Percentiles rank a stretch among this genome's conserved stretches.
These are phyloP conservation scores for Porites rus DNA, from an alignment of 92 coral and sea anemone genomes.

Conservation along the genomic window DNA sequence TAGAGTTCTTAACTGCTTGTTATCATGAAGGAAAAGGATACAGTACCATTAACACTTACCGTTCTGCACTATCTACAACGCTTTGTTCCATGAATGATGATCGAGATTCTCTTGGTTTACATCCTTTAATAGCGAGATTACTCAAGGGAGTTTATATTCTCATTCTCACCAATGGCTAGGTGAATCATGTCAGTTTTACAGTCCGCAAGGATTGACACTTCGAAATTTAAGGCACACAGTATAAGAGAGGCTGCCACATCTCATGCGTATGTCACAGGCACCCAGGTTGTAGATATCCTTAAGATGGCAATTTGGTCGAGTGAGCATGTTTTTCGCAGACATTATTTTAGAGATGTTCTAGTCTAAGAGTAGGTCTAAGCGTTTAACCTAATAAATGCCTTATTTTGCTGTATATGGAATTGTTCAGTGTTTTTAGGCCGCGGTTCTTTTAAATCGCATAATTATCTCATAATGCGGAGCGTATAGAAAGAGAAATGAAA, in stretches of 20 bases:
- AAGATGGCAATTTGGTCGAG: too few relatives aligned
- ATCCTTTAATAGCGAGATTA: slow-evolving; percentile 52
- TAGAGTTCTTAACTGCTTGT: slow-evolving; percentile 31
- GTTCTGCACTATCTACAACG: slow-evolving; percentile 57
- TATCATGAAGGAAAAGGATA: slow-evolving; percentile 44
- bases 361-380: not conserved
- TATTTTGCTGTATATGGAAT: not conserved
- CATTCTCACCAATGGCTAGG: slow-evolving; percentile 15
- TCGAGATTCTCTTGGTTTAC: slow-evolving; percentile 48
- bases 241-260: too few relatives aligned
- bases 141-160: slow-evolving; percentile 59
- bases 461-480: slow-evolving; percentile 67
- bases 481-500: too few relatives aligned
- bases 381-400: not conserved
- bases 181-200: slow-evolving; percentile 57
- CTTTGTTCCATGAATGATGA: slow-evolving; percentile 19
- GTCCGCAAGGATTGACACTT: slow-evolving; percentile 45
- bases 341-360: slow-evolving; percentile 8
- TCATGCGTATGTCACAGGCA: slow-evolving; percentile 29
- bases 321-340: slow-evolving; percentile 16
- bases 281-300: slow-evolving; percentile 43
- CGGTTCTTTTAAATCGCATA: slow-evolving; percentile 71
- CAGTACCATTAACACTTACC: slow-evolving; percentile 48
- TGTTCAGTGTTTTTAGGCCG: slow-evolving; percentile 18
- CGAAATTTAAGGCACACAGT: too few relatives aligned